Evolutionary conservation across 1,140 invertebrate genomes (phyloP).

Genomic region (Zaprionus ornatus): DNA sequence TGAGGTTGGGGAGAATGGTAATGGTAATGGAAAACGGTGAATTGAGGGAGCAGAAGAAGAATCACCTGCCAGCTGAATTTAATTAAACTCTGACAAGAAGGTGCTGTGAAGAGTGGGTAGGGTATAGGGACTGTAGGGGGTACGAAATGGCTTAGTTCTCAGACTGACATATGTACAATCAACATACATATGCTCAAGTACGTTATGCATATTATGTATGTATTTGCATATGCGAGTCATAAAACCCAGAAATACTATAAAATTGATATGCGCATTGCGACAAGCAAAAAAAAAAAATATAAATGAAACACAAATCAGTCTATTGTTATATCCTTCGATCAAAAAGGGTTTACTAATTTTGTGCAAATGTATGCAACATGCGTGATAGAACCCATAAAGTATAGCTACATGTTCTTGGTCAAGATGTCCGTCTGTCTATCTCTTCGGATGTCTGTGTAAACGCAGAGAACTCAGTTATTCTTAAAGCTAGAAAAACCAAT

Average conservation of each 20-base stretch:
- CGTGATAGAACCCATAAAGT: constrained; percentile 14
- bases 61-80: constrained; percentile 37
- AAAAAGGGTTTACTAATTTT: no score
- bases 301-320: no score
- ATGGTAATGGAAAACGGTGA: not conserved
- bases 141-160: constrained; percentile 28
- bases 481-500: no score
- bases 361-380: no score
- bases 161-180: constrained; percentile 28
- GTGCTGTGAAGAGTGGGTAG: no score
- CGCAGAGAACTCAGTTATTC: no score
- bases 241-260: constrained; percentile 32
- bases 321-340: no score
- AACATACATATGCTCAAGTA: not conserved
- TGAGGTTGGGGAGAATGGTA: no score
- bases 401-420: no score
- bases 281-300: constrained; percentile 6
- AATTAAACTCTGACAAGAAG: constrained; percentile 32
- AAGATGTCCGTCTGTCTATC: no score
- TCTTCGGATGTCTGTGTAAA: no score
- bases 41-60: not conserved
- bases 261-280: constrained; percentile 52
- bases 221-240: constrained; percentile 33
- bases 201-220: not conserved
- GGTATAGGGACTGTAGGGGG: not conserved